phyloP scores from a whole-genome alignment of 1,140 invertebrate species.

The Sminthurinus signatus region DNA sequence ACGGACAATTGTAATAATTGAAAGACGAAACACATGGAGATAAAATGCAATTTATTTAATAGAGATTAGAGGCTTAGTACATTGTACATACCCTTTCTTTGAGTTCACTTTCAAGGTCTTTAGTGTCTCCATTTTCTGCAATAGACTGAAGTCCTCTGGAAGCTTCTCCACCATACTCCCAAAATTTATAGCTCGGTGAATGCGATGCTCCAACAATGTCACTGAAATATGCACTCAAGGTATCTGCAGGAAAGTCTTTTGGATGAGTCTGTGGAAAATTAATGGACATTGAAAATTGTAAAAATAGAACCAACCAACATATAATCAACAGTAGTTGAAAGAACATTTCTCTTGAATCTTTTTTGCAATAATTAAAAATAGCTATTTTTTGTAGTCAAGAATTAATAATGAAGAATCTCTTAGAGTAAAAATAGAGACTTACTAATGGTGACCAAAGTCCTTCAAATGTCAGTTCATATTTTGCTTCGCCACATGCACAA shows the following conservation, averaged over 20 bases:
- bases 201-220: slow-evolving; percentile 96
- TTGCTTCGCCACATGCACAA: slow-evolving; percentile 86
- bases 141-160: slow-evolving; percentile 87
- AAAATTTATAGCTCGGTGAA: slow-evolving; percentile 81
- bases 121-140: slow-evolving; percentile 87
- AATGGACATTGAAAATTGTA: too few species aligned
- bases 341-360: too few species aligned
- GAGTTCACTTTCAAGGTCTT: slow-evolving; percentile 85
- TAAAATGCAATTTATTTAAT: neutral
- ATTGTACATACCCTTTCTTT: slow-evolving; percentile 57
- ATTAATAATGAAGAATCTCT: too few species aligned
- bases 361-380: too few species aligned
- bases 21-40: neutral
- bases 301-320: too few species aligned
- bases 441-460: slow-evolving; percentile 93
- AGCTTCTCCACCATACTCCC: slow-evolving; percentile 85
- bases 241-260: slow-evolving; percentile 83
- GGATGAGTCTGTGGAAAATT: slow-evolving; percentile 92
- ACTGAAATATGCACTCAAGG: slow-evolving; percentile 94
- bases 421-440: too few species aligned
- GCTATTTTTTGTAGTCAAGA: too few species aligned
- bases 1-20: too few species aligned
- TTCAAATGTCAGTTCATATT: slow-evolving; percentile 86
- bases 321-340: too few species aligned
- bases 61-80: too few species aligned